These are phyloP conservation scores for Cranoglanis bouderius DNA, from an alignment of 2,113 vertebrate genomes.

Conservation along the genomic window DNA sequence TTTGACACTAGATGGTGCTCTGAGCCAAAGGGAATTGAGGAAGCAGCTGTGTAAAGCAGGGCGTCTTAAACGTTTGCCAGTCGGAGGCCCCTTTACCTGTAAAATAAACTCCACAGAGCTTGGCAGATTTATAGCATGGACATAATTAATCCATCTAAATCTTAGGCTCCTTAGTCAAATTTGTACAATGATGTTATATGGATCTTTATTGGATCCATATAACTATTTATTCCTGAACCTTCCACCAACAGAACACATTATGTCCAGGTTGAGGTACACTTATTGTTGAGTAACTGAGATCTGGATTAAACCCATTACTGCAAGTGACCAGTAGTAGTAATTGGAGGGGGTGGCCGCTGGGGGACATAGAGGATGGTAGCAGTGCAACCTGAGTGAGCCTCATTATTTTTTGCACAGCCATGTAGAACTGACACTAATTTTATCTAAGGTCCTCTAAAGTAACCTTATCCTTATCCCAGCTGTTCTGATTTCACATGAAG, in stretches of 20 bases:
- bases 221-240: not conserved
- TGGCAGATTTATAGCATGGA: not conserved
- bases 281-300: not conserved
- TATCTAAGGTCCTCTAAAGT: not conserved
- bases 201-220: not conserved
- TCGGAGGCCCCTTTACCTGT: not conserved
- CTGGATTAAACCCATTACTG: not conserved
- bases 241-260: not conserved
- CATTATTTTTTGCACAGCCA: not conserved
- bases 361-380: too few species aligned
- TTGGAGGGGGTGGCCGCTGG: too few species aligned
- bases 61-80: not conserved
- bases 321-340: not conserved
- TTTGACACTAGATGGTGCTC: slow-evolving; percentile 28
- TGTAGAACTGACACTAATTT: not conserved
- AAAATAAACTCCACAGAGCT: not conserved
- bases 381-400: not conserved
- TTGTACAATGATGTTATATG: not conserved
- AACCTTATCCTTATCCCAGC: not conserved
- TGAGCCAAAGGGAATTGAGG: not conserved
- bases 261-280: not conserved
- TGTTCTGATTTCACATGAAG: not conserved
- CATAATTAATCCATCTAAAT: not conserved
- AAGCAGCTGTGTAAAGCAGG: not conserved
- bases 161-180: not conserved